Evolutionary conservation across 2,797 vertebrate genomes (phyloP).

Genomic region (Chiloscyllium punctatum): DNA sequence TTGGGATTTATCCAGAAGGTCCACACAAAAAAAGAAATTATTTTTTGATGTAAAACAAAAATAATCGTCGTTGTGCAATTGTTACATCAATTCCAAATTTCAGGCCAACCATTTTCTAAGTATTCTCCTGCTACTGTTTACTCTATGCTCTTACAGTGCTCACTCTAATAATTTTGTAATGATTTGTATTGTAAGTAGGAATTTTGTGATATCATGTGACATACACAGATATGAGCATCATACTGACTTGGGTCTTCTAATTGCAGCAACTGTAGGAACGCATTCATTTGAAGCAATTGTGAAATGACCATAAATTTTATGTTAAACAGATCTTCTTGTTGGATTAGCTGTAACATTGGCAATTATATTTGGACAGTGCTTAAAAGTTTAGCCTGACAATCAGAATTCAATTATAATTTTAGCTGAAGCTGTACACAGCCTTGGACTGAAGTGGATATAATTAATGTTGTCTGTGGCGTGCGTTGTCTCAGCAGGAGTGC

Average conservation of each 20-base stretch:
- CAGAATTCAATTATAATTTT: background rate
- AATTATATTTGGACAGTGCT: background rate
- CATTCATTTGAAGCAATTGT: background rate
- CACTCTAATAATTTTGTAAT: background rate
- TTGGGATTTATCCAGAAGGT: background rate
- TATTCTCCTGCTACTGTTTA: background rate
- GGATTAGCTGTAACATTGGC: background rate
- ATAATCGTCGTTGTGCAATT: background rate
- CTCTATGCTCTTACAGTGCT: background rate
- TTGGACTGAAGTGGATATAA: background rate
- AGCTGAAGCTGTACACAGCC: background rate
- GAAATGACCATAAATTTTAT: background rate
- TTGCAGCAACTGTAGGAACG: background rate
- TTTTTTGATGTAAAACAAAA: background rate
- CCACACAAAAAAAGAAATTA: background rate
- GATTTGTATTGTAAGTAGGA: background rate
- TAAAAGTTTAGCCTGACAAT: background rate
- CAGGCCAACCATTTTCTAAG: background rate
- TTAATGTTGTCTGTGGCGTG: background rate
- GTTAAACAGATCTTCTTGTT: background rate
- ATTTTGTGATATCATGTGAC: background rate
- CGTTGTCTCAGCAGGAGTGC: background rate
- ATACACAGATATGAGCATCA: background rate
- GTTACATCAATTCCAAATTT: background rate
- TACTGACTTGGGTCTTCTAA: background rate